phyloP scores from a whole-genome alignment of 2,113 vertebrate species.

The Pterocles burchelli region DNA sequence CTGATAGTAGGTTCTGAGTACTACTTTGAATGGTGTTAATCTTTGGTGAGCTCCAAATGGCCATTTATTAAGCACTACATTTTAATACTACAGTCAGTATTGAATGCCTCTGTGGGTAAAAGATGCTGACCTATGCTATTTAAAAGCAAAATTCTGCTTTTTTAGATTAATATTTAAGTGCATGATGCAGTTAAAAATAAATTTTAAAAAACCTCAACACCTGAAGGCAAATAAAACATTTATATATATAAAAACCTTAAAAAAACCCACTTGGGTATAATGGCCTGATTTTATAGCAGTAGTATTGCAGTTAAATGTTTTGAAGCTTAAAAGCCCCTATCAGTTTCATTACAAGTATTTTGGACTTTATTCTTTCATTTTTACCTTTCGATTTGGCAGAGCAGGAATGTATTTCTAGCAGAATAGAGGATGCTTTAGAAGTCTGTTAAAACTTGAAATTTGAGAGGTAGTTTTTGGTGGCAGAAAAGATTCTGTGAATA shows the following conservation, averaged over 20 bases:
- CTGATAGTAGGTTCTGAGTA: not conserved
- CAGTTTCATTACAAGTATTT: not conserved
- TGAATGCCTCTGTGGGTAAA: not conserved
- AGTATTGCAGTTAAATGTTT: not conserved
- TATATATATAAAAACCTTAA: no score
- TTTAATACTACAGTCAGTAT: not conserved
- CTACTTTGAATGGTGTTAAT: not conserved
- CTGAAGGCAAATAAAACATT: no score
- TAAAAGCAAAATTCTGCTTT: not conserved
- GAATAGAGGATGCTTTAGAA: not conserved
- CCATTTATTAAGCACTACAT: not conserved
- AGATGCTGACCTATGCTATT: not conserved
- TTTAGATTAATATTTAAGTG: not conserved
- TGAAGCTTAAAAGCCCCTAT: not conserved
- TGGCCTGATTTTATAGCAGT: not conserved
- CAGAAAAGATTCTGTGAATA: not conserved
- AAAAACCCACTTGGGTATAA: rapidly evolving
- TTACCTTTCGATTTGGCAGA: not conserved
- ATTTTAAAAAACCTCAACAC: not conserved
- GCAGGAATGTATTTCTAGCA: not conserved
- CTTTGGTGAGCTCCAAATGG: not conserved
- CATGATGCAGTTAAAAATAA: not conserved
- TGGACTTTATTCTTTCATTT: not conserved
- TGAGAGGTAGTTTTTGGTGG: not conserved
- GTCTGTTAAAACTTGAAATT: not conserved